Evolutionary conservation across 2,113 vertebrate genomes (phyloP).

Genomic region (Dasyornis broadbenti): DNA sequence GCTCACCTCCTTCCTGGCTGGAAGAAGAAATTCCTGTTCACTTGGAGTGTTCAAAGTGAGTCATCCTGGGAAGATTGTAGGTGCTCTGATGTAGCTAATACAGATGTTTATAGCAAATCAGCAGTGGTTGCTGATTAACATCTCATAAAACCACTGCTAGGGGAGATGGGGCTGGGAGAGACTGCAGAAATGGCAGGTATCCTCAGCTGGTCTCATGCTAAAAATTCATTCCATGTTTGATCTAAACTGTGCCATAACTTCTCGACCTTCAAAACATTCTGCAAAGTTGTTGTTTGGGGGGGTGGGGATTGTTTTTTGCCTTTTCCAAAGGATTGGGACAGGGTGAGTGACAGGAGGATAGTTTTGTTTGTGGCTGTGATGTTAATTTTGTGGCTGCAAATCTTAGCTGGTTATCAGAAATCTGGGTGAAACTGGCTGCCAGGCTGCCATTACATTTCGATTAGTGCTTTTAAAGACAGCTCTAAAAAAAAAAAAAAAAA

Average conservation of each 20-base stretch:
- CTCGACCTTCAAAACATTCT: background rate
- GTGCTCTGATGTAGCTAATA: background rate
- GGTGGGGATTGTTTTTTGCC: background rate
- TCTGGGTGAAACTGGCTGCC: constrained; percentile 20
- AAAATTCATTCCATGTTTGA: background rate
- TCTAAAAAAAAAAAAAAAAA: constrained; percentile 36
- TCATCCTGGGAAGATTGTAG: background rate
- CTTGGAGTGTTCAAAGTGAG: background rate
- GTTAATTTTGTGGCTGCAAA: constrained; percentile 42
- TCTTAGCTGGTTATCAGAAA: constrained; percentile 15
- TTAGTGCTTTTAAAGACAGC: constrained; percentile 36
- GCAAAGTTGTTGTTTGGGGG: background rate
- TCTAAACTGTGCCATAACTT: background rate
- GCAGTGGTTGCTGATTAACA: background rate
- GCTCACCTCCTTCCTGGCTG: background rate
- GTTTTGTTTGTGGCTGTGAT: background rate
- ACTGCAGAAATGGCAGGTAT: background rate
- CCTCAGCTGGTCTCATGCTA: background rate
- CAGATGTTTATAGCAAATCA: background rate
- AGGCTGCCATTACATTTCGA: constrained; percentile 50
- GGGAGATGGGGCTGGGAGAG: background rate
- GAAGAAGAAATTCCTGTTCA: background rate
- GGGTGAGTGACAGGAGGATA: background rate
- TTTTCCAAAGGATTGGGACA: background rate
- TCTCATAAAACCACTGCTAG: background rate